Conservation (phyloP, 2,888 invertebrate species). For the Leucania comma region DNA sequence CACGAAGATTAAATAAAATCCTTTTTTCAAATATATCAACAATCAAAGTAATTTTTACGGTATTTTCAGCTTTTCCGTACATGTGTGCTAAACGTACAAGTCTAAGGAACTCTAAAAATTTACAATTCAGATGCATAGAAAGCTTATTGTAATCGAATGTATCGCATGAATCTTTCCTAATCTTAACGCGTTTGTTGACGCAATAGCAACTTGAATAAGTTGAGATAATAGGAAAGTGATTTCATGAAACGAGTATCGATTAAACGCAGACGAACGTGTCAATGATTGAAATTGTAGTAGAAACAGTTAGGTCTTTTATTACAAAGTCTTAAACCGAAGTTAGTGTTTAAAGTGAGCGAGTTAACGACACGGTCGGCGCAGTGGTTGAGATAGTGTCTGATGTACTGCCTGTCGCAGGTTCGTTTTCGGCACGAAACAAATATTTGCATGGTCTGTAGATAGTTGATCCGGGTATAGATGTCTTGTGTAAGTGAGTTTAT, state of each 20-base stretch:
- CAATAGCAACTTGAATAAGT: slow-evolving; percentile 43
- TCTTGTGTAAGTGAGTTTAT: too few species aligned
- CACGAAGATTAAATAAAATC: too few species aligned
- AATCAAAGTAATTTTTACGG: not conserved
- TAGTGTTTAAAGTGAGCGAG: not conserved
- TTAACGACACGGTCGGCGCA: too few species aligned
- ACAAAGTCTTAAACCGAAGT: not conserved
- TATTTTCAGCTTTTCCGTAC: not conserved
- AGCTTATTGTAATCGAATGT: slow-evolving; percentile 68
- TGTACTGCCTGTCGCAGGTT: too few species aligned
- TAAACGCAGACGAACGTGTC: not conserved
- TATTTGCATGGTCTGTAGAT: too few species aligned
- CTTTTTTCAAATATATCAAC: not conserved
- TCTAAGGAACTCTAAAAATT: slow-evolving; percentile 40
- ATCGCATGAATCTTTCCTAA: slow-evolving; percentile 64
- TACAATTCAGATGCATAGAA: slow-evolving; percentile 60
- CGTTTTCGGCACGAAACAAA: too few species aligned
- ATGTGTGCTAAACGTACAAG: not conserved
- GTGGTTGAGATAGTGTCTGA: too few species aligned
- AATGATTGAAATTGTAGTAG: slow-evolving; percentile 7
- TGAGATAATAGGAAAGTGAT: slow-evolving; percentile 47
- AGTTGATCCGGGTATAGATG: too few species aligned
- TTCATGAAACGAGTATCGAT: slow-evolving; percentile 15
- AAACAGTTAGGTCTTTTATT: not conserved
- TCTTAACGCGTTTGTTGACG: slow-evolving; percentile 59